Conservation (phyloP, 1,140 invertebrate genomes). For the Daktulosphaira vitifoliae region DNA sequence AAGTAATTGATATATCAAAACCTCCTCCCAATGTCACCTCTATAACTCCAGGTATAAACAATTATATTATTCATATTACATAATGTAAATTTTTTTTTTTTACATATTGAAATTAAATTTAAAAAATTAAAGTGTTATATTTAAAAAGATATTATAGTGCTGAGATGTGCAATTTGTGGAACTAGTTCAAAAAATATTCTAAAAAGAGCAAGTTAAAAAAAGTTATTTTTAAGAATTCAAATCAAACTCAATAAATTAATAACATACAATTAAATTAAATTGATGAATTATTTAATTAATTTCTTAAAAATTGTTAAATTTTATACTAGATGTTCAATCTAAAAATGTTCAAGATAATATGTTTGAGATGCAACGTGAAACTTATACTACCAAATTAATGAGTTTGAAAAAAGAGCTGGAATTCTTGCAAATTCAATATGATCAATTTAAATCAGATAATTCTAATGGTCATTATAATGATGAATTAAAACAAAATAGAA, state of each 20-base stretch:
- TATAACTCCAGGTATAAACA: constrained; percentile 12
- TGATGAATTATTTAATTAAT: too few relatives aligned
- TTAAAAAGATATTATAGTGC: too few relatives aligned
- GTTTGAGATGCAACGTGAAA: constrained; percentile 29
- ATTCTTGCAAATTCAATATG: constrained; percentile 26
- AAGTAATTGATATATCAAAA: constrained; percentile 23
- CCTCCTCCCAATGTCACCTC: constrained; percentile 16
- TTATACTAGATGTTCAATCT: constrained; percentile 10
- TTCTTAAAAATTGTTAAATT: background rate
- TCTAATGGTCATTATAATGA: constrained; percentile 18
- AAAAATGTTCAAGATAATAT: constrained; percentile 22
- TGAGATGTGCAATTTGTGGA: too few relatives aligned
- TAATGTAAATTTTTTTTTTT: background rate
- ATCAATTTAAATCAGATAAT: constrained; percentile 24
- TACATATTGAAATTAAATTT: too few relatives aligned
- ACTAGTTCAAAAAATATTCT: too few relatives aligned
- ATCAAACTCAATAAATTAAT: too few relatives aligned
- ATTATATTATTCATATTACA: background rate
- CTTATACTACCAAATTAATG: constrained; percentile 12
- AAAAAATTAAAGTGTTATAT: too few relatives aligned
- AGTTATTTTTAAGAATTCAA: too few relatives aligned
- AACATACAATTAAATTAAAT: too few relatives aligned
- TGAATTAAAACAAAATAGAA: constrained; percentile 31
- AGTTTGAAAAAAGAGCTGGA: constrained; percentile 30
- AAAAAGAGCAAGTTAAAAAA: too few relatives aligned